phyloP scores from a whole-genome alignment of 2,113 vertebrate species.

The Chrysemys picta region DNA sequence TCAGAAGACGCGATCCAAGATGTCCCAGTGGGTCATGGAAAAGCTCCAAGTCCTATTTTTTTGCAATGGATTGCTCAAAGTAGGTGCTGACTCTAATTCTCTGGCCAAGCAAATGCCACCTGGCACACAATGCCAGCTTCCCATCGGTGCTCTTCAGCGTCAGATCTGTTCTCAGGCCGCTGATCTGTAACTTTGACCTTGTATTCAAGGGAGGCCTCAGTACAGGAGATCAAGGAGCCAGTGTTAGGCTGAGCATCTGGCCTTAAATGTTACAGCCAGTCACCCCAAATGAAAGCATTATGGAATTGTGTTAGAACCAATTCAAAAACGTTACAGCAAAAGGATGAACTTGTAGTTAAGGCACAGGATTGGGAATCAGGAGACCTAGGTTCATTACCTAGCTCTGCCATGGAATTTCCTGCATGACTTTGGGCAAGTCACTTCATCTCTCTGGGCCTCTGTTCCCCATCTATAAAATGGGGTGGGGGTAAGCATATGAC shows the following conservation, averaged over 20 bases:
- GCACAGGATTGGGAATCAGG: background rate
- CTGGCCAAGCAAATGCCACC: background rate
- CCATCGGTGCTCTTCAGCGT: background rate
- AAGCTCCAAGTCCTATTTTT: background rate
- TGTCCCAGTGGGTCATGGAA: conserved; percentile 1
- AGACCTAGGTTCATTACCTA: background rate
- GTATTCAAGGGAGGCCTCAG: background rate
- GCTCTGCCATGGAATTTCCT: background rate
- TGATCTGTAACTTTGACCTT: background rate
- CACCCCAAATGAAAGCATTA: background rate
- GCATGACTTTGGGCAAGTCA: background rate
- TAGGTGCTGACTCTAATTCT: background rate
- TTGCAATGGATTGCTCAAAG: background rate
- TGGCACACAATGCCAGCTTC: background rate
- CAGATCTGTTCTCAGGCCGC: background rate
- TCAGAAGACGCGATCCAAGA: conserved; percentile 6
- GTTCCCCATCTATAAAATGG: background rate
- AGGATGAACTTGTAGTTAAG: background rate
- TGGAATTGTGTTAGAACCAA: background rate
- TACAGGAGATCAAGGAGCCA: rapidly evolving
- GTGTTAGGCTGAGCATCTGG: background rate
- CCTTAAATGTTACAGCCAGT: background rate
- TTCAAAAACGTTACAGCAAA: background rate
- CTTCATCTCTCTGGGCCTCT: background rate
- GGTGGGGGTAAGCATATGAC: background rate